These are phyloP conservation scores for Cettia cetti DNA, from an alignment of 2,113 vertebrate species.

Conservation along the genomic window DNA sequence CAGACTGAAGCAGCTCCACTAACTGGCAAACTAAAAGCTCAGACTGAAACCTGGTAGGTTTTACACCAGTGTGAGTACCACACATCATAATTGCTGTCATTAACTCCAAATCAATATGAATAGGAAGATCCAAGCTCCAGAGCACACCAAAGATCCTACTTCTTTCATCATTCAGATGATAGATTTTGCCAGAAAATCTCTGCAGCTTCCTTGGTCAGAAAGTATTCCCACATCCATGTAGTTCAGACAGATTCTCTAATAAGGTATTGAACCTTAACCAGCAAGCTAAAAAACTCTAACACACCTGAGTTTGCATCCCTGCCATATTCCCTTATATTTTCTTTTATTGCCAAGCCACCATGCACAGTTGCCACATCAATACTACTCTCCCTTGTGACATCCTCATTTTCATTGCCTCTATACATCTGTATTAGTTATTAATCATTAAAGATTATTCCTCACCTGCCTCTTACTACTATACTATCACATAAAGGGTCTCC, in stretches of 20 bases:
- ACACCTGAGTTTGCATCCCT: background rate
- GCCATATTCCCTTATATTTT: background rate
- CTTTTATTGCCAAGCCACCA: background rate
- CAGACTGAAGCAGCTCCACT: background rate
- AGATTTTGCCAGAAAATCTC: background rate
- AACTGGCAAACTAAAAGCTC: background rate
- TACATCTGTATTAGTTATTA: background rate
- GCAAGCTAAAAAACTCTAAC: background rate
- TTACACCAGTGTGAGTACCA: background rate
- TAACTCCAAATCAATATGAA: background rate
- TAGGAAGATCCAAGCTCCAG: background rate
- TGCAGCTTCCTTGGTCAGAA: background rate
- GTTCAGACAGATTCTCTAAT: background rate
- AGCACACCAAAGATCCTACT: background rate
- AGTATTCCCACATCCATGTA: background rate
- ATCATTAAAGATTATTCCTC: background rate
- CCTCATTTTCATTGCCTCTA: background rate
- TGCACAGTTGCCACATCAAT: background rate
- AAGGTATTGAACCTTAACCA: background rate
- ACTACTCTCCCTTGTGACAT: background rate
- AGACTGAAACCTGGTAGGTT: background rate
- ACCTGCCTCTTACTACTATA: background rate
- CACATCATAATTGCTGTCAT: background rate
- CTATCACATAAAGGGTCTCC: background rate
- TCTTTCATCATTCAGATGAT: background rate